Evolutionary conservation across 1,140 invertebrate species (phyloP), one percentile per base, ranked within the genome.

Genomic region (Bombus vancouverensis): DNA sequence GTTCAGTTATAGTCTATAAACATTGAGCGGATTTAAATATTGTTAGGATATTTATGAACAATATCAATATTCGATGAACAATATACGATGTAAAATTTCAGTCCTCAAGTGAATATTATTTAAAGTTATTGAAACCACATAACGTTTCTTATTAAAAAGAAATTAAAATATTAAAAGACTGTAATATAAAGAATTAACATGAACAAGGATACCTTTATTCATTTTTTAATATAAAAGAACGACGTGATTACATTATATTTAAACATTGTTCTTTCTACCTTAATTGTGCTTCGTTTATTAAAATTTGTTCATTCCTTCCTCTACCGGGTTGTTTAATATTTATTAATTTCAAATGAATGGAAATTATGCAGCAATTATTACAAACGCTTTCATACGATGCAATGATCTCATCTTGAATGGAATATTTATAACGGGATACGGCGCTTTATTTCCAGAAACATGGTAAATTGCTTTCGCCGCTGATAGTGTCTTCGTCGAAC

Each of bases 301-400:
- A 4, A 39, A 39, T 37, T 18, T 32, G 1, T 3, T 28, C 10
- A 22, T 39, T 39, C 37, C 22, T 39, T 39, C 28, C 25, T 15
- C 39, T 8, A 32, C 6, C 9, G 18, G 10, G 4, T 5, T 34
- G 32, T 68, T 70, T 18, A 37, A 62, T 68, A 47, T 80, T 70
- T 47, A 80, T 80, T 44, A 47, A 47, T 70, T 80, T 68, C 28
- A 37, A 70, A 70, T 53, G 42, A 80, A 34, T 9, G 3, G 42
- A 32, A 47, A 68, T 80, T 68, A 70, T 37, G 37, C 65, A 25
- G n/a, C 25, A 32, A 79, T 79, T 47, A 47, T 79, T 68, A 47
- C 42, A 66, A 47, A 47, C 66, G 62, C 62, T 79, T 65, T 47
- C n/a, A 66, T 44, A 22, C 76, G 76, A 34, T 44, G 47, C 62